A percentile compares a stretch with the other conserved stretches of the same genome.
These are phyloP conservation scores for Pemphigus obesinymphae DNA, from an alignment of 1,140 invertebrate species.

Conservation along the genomic window DNA sequence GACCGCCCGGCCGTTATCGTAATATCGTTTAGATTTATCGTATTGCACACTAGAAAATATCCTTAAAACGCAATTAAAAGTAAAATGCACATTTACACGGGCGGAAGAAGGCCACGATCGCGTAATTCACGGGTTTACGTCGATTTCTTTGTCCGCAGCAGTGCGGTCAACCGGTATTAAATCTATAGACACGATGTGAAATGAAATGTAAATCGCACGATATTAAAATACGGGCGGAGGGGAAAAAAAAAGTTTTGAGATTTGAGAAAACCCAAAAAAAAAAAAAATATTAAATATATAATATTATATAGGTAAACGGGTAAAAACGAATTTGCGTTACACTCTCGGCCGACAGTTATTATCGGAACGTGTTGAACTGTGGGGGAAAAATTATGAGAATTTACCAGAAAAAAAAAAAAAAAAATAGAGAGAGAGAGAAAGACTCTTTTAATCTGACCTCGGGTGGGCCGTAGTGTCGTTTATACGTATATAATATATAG, in stretches of 20 bases:
- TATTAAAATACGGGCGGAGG: not conserved
- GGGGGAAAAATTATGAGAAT: slow-evolving; percentile 22
- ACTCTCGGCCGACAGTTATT: not conserved
- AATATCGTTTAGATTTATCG: not conserved
- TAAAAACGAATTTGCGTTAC: not conserved
- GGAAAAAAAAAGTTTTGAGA: not conserved
- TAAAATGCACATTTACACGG: not conserved
- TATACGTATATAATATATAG: too few species aligned
- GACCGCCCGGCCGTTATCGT: not conserved
- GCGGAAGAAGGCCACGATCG: too few species aligned
- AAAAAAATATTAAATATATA: not conserved
- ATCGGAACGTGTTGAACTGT: not conserved
- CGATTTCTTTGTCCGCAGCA: not conserved
- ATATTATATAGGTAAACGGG: not conserved
- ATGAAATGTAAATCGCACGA: not conserved
- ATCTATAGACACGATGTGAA: not conserved
- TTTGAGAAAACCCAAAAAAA: not conserved
- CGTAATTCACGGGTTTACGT: not conserved
- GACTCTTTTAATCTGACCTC: slow-evolving; percentile 13
- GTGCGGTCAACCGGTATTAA: not conserved
- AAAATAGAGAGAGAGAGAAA: too few species aligned
- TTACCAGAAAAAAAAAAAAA: not conserved
- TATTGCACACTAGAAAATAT: too few species aligned
- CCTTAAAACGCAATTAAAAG: not conserved
- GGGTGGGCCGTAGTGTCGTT: not conserved